Percentiles rank a stretch among this genome's conserved stretches.
phyloP scores from a whole-genome alignment of 2,888 invertebrate species.

The Tribolium freemani region DNA sequence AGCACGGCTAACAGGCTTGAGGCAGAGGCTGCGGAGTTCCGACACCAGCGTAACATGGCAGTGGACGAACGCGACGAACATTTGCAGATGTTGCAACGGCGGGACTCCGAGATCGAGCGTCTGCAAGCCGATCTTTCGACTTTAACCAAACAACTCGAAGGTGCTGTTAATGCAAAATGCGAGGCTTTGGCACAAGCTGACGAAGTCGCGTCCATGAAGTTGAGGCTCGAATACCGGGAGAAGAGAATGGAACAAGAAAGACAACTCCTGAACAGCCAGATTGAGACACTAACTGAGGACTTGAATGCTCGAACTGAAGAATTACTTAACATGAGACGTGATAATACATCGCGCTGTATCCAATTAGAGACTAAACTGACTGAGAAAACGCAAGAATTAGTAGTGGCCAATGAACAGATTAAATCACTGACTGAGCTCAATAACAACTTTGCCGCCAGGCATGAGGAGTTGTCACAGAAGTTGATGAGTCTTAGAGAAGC shows the following conservation, averaged over 20 bases:
- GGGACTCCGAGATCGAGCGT: constrained; percentile 81
- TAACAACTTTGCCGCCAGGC: constrained; percentile 76
- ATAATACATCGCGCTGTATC: constrained; percentile 76
- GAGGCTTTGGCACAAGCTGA: constrained; percentile 85
- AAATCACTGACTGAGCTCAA: constrained; percentile 79
- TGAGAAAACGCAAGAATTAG: constrained; percentile 85
- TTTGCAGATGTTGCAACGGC: constrained; percentile 78
- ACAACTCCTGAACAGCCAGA: constrained; percentile 81
- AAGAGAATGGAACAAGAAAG: constrained; percentile 88
- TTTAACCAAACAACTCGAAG: constrained; percentile 81
- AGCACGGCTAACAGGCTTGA: constrained; percentile 76
- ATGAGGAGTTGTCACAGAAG: constrained; percentile 79
- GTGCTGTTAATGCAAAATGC: constrained; percentile 85
- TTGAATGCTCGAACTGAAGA: constrained; percentile 84
- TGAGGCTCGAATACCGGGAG: constrained; percentile 85
- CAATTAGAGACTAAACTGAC: constrained; percentile 82
- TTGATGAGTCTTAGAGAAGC: constrained; percentile 80
- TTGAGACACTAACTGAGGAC: constrained; percentile 83
- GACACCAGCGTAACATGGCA: constrained; percentile 79
- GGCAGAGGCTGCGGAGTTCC: constrained; percentile 76
- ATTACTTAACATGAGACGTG: constrained; percentile 81
- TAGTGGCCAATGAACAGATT: constrained; percentile 79
- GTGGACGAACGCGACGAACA: constrained; percentile 84
- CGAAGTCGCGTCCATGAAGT: constrained; percentile 85
- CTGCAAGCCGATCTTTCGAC: constrained; percentile 78